These are phyloP conservation scores for Acyrthosiphon pisum DNA, from an alignment of 1,140 invertebrate species.

Conservation along the genomic window DNA sequence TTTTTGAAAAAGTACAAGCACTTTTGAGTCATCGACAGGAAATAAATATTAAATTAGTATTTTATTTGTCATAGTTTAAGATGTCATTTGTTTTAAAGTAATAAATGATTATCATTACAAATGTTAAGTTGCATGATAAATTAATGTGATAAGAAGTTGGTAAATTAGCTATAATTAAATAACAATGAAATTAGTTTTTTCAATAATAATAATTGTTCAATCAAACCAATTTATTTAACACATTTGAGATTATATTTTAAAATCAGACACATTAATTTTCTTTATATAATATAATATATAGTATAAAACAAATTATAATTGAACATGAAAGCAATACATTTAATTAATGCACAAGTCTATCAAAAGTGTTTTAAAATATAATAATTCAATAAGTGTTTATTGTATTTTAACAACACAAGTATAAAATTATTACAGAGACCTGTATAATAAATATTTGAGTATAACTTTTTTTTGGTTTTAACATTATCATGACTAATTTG, in stretches of 20 bases:
- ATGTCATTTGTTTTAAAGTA: not conserved
- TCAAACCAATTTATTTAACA: conserved; percentile 41
- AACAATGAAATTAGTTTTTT: not conserved
- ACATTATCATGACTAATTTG: conserved; percentile 30
- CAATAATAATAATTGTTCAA: conserved; percentile 28
- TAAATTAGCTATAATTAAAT: not conserved
- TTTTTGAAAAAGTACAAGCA: too few species aligned
- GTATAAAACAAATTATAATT: conserved; percentile 52
- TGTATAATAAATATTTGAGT: conserved; percentile 35
- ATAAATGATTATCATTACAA: not conserved
- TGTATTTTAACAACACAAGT: conserved; percentile 22
- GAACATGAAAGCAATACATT: conserved; percentile 44
- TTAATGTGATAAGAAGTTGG: not conserved
- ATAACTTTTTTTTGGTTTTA: conserved; percentile 12
- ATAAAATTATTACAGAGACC: conserved; percentile 33
- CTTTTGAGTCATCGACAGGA: too few species aligned
- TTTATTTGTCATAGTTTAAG: not conserved
- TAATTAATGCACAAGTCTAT: conserved; percentile 49
- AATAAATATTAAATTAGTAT: not conserved
- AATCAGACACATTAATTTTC: not conserved
- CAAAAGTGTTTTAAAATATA: conserved; percentile 48
- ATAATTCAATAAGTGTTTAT: conserved; percentile 19
- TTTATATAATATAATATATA: conserved; percentile 40
- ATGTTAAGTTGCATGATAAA: not conserved
- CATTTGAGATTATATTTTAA: conserved; percentile 36